Base-by-base conservation (phyloP, 2,888 invertebrate species). In the Himalopsyche kuldschensis region DNA sequence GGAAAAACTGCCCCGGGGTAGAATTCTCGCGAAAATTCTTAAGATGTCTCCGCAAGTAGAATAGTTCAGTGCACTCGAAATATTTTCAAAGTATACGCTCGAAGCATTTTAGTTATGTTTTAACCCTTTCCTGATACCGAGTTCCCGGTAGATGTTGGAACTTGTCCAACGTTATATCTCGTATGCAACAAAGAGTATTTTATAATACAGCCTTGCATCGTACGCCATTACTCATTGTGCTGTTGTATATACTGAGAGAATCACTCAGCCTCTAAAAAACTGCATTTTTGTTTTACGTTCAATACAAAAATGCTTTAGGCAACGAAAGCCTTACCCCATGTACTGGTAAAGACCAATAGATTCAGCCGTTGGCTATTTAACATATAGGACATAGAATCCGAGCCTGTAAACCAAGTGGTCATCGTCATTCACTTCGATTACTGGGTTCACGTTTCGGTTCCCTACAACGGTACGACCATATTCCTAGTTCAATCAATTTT, bases 51-150 rank as follows among this genome's bases (percentile, higher is more conserved):
- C 32, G 10, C 76, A 76, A 76, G 76, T 31, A 41, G 78, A 47
- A 78, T 78, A 78, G 78, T 78, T 41, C 76, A 76, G 76, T 78
- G 35, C 78, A 35, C 78, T 78, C 46, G 46, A 47, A 78, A 46
- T 78, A 30, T 78, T 78, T 75, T 75, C 75, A 80, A 75, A 69
- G 75, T 75, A 80, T 35, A 75, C 80, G 35, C 75, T 80, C 41
- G 11, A 20, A 80, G 80, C 31, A 30, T 81, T 81, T 81, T 81
- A 77, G 76, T 76, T 76, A 77, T 76, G 81, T 41, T 77, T 76
- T 76, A 27, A 81, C 76, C 77, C 20, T 46, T 75, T 47, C 46
- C n/a, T 55, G 55, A 55, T 20, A 31, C 31, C 30, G n/a, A 20
- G 41, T 32, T 75, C 75, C 20, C 24, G 55, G 63, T 27, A 69